Conservation (phyloP, 2,113 vertebrate species). For the Oreocharis arfaki region DNA sequence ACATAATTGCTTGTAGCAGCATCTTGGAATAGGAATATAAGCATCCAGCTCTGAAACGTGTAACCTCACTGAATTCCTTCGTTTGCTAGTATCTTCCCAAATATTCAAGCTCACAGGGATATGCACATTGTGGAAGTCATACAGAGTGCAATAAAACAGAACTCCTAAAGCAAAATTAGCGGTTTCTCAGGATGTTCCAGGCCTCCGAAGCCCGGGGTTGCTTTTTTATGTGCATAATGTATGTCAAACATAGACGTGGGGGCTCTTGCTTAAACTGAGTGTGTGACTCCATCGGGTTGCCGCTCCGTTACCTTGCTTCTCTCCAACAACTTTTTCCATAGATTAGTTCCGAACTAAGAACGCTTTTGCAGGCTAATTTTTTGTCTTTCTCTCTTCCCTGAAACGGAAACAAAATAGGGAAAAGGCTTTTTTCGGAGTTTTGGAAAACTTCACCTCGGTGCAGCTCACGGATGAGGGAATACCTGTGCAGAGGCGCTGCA, state of each 20-base stretch:
- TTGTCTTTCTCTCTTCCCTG: not conserved
- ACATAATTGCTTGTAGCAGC: not conserved
- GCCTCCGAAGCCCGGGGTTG: not conserved
- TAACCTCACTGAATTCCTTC: not conserved
- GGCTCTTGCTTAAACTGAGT: not conserved
- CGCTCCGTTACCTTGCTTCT: not conserved
- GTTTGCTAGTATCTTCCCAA: not conserved
- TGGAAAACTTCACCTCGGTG: not conserved
- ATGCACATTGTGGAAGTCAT: not conserved
- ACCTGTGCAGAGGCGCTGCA: not conserved
- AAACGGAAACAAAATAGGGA: accelerated
- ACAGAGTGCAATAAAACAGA: not conserved
- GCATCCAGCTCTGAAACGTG: not conserved
- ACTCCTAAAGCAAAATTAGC: not conserved
- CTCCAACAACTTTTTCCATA: not conserved
- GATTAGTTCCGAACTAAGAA: not conserved
- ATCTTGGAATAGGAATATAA: not conserved
- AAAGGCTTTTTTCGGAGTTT: not conserved
- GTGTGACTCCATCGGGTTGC: not conserved
- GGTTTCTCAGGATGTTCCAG: not conserved
- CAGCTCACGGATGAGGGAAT: too few relatives aligned
- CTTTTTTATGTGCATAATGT: not conserved
- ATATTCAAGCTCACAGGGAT: not conserved
- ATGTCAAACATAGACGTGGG: not conserved
- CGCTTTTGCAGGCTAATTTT: not conserved